phyloP scores from a whole-genome alignment of 2,113 vertebrate genomes.

The Leucopsar rothschildi region DNA sequence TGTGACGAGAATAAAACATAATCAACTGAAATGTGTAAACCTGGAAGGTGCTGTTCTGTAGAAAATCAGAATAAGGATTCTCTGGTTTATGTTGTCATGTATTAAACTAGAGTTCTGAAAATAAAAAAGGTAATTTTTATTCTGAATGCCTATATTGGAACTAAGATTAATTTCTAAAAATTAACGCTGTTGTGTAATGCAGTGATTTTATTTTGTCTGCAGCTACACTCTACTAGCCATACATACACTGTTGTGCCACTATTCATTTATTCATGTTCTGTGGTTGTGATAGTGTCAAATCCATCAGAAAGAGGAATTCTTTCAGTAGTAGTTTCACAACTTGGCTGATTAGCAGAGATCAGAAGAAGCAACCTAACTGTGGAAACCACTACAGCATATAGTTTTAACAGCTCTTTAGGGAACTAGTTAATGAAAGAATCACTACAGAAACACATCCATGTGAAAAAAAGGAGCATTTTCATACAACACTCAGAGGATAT shows the following conservation, averaged over 20 bases:
- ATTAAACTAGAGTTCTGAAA: background rate
- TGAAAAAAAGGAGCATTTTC: constrained; percentile 53
- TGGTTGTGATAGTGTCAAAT: constrained; percentile 69
- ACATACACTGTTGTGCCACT: background rate
- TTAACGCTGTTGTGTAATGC: constrained; percentile 17
- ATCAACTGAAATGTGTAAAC: background rate
- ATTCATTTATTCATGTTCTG: constrained; percentile 59
- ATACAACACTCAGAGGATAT: constrained; percentile 55
- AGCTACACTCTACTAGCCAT: background rate
- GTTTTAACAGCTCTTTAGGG: constrained; percentile 74
- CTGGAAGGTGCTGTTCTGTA: background rate
- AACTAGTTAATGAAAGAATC: constrained; percentile 76
- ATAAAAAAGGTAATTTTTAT: background rate
- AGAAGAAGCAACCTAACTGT: constrained; percentile 66
- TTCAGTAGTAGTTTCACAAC: constrained; percentile 62
- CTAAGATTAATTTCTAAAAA: constrained; percentile 47
- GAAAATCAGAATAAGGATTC: background rate
- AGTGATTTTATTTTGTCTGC: constrained; percentile 46
- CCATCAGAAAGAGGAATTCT: constrained; percentile 71
- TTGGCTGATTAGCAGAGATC: constrained; percentile 76
- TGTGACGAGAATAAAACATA: background rate
- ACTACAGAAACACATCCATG: constrained; percentile 63
- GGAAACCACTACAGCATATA: constrained; percentile 65
- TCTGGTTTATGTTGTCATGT: background rate
- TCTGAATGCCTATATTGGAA: background rate